Percentiles rank a stretch among this genome's conserved stretches.
These are phyloP conservation scores for Lasioglossum vierecki DNA, from an alignment of 2,888 invertebrate species.

Conservation along the genomic window DNA sequence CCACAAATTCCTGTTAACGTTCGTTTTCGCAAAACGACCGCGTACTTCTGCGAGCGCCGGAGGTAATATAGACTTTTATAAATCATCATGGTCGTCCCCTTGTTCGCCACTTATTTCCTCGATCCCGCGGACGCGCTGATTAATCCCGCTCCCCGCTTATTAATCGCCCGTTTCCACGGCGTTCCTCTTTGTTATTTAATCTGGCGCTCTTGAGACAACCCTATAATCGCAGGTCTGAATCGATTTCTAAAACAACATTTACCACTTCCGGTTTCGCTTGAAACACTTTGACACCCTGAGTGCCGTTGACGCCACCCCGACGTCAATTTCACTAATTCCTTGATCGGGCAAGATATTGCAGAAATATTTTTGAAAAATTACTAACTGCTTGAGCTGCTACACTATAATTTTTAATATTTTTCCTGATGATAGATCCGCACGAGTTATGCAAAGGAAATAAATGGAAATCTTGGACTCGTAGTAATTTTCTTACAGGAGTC, in stretches of 20 bases:
- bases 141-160: constrained; percentile 1
- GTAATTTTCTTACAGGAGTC: neutral
- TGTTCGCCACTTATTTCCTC: constrained; percentile 4
- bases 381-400: neutral
- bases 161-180: neutral
- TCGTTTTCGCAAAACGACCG: constrained; percentile 42
- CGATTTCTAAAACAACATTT: neutral
- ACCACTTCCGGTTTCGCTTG: neutral
- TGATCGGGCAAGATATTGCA: neutral
- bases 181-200: neutral
- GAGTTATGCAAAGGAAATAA: neutral
- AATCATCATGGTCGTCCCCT: constrained; percentile 9
- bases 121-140: constrained; percentile 10
- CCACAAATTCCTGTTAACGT: constrained; percentile 52
- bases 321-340: neutral
- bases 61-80: constrained; percentile 16
- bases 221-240: neutral
- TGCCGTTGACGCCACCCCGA: neutral
- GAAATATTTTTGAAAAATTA: neutral
- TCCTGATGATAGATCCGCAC: neutral
- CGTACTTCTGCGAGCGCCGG: constrained; percentile 9
- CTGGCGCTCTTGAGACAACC: neutral
- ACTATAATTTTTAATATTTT: neutral
- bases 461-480: neutral
- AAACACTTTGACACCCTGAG: neutral